Evolutionary conservation across 2,888 invertebrate genomes (phyloP).

Genomic region (Nephrocerus scutellatus): DNA sequence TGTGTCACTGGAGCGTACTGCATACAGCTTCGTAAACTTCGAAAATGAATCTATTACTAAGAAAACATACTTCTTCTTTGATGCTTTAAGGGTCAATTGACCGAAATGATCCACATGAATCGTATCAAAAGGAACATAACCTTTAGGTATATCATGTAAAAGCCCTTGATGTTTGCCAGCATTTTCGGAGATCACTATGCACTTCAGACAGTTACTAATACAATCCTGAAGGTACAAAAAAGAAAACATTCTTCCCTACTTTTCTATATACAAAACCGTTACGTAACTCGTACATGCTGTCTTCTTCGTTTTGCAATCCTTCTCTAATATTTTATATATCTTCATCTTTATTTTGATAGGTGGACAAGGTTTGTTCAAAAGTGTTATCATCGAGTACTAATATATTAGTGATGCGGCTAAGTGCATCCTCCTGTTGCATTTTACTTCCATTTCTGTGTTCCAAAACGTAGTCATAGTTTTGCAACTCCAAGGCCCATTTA

Average conservation of each 20-base stretch:
- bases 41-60: constrained; percentile 7
- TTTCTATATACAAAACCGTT: constrained; percentile 13
- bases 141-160: constrained; percentile 4
- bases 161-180: constrained; percentile 6
- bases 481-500: constrained; percentile 20
- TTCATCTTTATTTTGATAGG: constrained; percentile 10
- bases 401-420: constrained; percentile 11
- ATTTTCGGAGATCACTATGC: constrained; percentile 6
- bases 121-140: constrained; percentile 1
- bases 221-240: constrained; percentile 9
- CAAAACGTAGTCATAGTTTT: constrained; percentile 12
- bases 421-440: constrained; percentile 18
- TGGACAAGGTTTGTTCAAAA: too few relatives aligned
- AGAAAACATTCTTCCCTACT: neutral
- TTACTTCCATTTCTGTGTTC: constrained; percentile 13
- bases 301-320: constrained; percentile 3
- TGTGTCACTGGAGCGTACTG: constrained; percentile 2
- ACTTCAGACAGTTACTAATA: constrained; percentile 12
- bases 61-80: too few relatives aligned
- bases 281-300: constrained; percentile 7
- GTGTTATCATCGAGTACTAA: constrained; percentile 8
- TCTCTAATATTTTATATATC: constrained; percentile 5
- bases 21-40: constrained; percentile 7
- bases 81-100: constrained; percentile 1
- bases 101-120: constrained; percentile 6